A percentile compares a stretch with the other conserved stretches of the same genome.
These are phyloP conservation scores for Sipha maydis DNA, from an alignment of 2,888 invertebrate species.

Conservation along the genomic window DNA sequence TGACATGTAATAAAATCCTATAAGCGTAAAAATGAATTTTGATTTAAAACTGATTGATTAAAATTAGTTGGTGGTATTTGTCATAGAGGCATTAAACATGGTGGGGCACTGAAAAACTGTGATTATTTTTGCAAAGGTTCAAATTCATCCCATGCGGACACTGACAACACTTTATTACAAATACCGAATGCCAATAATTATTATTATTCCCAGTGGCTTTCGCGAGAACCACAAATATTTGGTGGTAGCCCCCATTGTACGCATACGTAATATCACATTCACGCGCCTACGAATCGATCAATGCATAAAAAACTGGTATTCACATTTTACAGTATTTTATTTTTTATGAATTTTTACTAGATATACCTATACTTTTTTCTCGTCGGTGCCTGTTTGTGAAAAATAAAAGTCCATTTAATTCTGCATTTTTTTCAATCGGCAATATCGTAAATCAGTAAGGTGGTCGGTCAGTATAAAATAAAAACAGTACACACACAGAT, in stretches of 20 bases:
- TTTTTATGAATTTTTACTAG: not conserved
- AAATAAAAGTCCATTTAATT: conserved; percentile 53
- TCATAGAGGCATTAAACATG: not conserved
- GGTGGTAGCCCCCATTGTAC: not conserved
- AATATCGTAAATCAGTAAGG: conserved; percentile 59
- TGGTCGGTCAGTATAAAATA: conserved; percentile 50
- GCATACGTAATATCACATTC: not conserved
- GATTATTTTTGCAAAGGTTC: conserved; percentile 32
- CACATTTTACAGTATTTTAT: not conserved
- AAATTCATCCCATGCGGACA: conserved; percentile 39
- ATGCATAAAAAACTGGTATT: conserved; percentile 17
- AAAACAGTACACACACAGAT: not conserved
- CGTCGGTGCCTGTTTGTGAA: conserved; percentile 2
- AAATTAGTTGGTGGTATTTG: not conserved
- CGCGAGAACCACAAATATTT: not conserved
- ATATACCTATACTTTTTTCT: not conserved
- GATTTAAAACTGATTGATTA: not conserved
- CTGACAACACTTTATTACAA: conserved; percentile 43
- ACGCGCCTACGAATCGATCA: not conserved
- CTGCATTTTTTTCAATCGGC: conserved; percentile 51
- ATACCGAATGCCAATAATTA: conserved; percentile 19
- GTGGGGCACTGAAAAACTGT: not conserved
- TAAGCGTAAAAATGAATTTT: not conserved
- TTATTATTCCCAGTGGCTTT: conserved; percentile 34
- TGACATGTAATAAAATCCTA: not conserved